A percentile compares a stretch with the other conserved stretches of the same genome.
These are phyloP conservation scores for Tinea pellionella DNA, from an alignment of 2,888 invertebrate genomes.

Conservation along the genomic window DNA sequence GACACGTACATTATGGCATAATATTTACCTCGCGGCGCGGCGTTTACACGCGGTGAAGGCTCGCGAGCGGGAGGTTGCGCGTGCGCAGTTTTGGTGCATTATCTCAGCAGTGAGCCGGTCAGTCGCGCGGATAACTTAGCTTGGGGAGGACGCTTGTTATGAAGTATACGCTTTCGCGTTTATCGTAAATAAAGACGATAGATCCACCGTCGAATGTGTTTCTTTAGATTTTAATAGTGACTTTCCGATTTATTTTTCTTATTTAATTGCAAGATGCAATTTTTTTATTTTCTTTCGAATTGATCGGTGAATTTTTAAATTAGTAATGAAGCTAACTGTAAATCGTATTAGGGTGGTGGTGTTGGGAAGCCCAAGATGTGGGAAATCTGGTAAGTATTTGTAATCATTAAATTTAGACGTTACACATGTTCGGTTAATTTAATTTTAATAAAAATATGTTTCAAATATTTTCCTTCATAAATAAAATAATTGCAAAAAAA, in stretches of 20 bases:
- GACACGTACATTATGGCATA: constrained; percentile 10
- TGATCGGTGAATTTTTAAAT: constrained; percentile 28
- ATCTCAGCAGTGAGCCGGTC: background rate
- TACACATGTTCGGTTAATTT: too few species aligned
- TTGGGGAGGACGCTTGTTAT: constrained; percentile 30
- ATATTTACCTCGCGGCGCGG: constrained; percentile 6
- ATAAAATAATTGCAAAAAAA: too few species aligned
- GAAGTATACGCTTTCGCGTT: constrained; percentile 20
- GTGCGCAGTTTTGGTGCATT: constrained; percentile 23
- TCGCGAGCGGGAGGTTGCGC: constrained; percentile 29
- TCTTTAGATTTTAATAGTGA: constrained; percentile 24
- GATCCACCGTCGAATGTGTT: constrained; percentile 15
- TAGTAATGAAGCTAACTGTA: constrained; percentile 77
- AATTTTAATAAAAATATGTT: constrained; percentile 13
- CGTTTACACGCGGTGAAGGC: constrained; percentile 6
- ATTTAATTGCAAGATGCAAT: background rate
- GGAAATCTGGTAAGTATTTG: constrained; percentile 80
- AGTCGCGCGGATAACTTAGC: constrained; percentile 60
- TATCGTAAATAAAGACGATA: constrained; percentile 60
- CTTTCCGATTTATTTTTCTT: constrained; percentile 26
- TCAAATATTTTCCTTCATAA: too few species aligned
- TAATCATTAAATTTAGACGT: constrained; percentile 15
- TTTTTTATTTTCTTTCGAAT: background rate
- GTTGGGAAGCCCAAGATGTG: constrained; percentile 80
- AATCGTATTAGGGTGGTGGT: constrained; percentile 85